These are phyloP conservation scores for Centropus unirufus DNA, from an alignment of 2,113 vertebrate genomes.

Conservation along the genomic window DNA sequence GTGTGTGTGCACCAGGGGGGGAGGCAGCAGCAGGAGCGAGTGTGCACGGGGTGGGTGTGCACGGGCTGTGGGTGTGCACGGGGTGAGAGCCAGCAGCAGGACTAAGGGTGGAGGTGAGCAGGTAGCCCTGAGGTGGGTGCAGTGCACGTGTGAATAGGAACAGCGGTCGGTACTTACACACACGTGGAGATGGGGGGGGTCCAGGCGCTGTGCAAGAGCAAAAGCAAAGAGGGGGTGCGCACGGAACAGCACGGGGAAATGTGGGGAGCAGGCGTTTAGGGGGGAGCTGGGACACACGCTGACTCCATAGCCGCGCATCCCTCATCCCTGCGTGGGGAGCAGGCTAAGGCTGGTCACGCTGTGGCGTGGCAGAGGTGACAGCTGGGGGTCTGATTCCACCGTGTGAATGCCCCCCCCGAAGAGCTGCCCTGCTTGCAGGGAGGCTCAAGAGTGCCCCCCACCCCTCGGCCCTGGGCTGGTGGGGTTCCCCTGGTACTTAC, in stretches of 20 bases:
- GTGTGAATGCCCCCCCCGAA: background rate
- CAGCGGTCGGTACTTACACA: background rate
- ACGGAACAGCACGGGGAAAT: background rate
- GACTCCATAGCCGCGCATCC: rapidly evolving
- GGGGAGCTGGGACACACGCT: background rate
- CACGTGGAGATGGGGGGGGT: rapidly evolving
- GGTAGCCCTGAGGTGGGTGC: background rate
- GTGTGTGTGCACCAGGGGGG: background rate
- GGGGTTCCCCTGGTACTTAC: no score
- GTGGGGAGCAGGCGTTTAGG: no score
- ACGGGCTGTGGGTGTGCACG: background rate
- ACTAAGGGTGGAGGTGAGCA: background rate
- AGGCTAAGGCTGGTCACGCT: background rate
- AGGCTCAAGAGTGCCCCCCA: background rate
- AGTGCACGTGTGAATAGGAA: background rate
- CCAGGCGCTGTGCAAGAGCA: background rate
- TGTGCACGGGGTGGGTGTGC: background rate
- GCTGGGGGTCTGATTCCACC: background rate
- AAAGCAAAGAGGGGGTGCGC: rapidly evolving
- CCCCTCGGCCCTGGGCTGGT: no score
- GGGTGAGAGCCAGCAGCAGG: background rate
- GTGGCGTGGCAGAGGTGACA: background rate
- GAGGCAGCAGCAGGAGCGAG: background rate
- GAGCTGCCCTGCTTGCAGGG: background rate
- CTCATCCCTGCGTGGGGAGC: background rate